Percentiles rank a stretch among this genome's conserved stretches.
phyloP scores from a whole-genome alignment of 2,797 vertebrate genomes.

The Neostethus bicornis region DNA sequence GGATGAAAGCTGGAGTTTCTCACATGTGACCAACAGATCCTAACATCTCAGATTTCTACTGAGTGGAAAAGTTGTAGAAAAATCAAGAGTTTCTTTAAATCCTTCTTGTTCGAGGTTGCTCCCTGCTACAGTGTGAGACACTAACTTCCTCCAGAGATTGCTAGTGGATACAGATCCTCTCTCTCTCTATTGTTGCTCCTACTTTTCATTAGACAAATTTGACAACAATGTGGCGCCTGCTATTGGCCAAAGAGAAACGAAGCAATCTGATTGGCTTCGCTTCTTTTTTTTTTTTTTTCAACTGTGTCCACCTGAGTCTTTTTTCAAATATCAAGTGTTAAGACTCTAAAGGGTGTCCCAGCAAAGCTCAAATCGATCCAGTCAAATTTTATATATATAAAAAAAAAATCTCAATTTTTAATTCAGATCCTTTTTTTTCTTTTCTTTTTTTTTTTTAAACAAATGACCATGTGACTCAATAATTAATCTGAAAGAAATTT shows the following conservation, averaged over 20 bases:
- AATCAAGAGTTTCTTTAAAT: too few relatives aligned
- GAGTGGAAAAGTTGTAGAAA: too few relatives aligned
- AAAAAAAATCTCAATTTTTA: conserved; percentile 51
- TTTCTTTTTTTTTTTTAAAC: too few relatives aligned
- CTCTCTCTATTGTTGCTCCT: conserved; percentile 93
- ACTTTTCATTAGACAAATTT: conserved; percentile 98
- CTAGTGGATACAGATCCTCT: conserved; percentile 86
- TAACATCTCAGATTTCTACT: conserved; percentile 40
- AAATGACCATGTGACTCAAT: too few relatives aligned
- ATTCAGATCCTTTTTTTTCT: too few relatives aligned
- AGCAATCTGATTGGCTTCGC: conserved; percentile 90
- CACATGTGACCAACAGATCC: conserved; percentile 44
- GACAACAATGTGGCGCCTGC: conserved; percentile 98
- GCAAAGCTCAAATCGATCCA: conserved; percentile 77
- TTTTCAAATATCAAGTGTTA: conserved; percentile 85
- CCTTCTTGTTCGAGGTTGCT: conserved; percentile 76
- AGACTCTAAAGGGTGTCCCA: conserved; percentile 79
- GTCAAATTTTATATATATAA: conserved; percentile 49
- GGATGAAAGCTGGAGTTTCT: conserved; percentile 18
- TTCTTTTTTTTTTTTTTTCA: conserved; percentile 81
- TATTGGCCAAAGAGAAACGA: conserved; percentile 91
- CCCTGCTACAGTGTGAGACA: conserved; percentile 79
- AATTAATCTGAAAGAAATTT: too few relatives aligned
- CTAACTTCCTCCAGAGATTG: conserved; percentile 86
- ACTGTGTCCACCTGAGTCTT: conserved; percentile 90